These are phyloP conservation scores for Ariolimax columbianus DNA, from an alignment of 2,888 invertebrate genomes.

Conservation along the genomic window DNA sequence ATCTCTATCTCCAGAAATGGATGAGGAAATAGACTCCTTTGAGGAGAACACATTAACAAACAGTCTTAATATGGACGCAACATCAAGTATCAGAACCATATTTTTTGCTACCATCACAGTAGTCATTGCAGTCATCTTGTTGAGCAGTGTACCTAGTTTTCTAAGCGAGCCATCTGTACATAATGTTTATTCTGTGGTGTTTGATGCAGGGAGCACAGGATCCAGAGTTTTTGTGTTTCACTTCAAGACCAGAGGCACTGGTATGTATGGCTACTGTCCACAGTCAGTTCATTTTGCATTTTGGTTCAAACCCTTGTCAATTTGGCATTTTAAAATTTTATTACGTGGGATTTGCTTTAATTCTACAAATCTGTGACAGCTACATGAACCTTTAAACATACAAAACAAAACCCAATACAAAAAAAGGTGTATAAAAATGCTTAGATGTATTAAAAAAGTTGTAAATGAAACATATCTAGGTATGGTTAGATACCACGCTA, in stretches of 20 bases:
- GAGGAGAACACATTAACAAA: background rate
- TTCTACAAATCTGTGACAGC: too few relatives aligned
- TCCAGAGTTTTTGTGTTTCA: constrained; percentile 83
- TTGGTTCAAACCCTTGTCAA: background rate
- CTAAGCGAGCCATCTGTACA: background rate
- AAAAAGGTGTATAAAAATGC: too few relatives aligned
- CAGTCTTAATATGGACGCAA: background rate
- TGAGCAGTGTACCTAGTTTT: constrained; percentile 5
- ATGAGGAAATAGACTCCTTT: constrained; percentile 5
- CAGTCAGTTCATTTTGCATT: background rate
- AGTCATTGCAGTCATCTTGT: background rate
- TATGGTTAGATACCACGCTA: too few relatives aligned
- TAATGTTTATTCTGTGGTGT: constrained; percentile 87
- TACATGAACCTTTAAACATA: too few relatives aligned
- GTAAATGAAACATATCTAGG: too few relatives aligned
- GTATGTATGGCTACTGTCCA: constrained; percentile 15
- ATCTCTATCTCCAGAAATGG: background rate
- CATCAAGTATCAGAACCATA: constrained; percentile 5
- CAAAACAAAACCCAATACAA: too few relatives aligned
- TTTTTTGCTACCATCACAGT: background rate
- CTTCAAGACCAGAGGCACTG: constrained; percentile 61
- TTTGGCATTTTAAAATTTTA: too few relatives aligned
- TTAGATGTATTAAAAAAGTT: too few relatives aligned
- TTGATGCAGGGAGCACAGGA: constrained; percentile 96
- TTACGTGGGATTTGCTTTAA: too few relatives aligned